Evolutionary conservation across 1,140 invertebrate genomes (phyloP).

Genomic region (Rhagoletis pomonella): DNA sequence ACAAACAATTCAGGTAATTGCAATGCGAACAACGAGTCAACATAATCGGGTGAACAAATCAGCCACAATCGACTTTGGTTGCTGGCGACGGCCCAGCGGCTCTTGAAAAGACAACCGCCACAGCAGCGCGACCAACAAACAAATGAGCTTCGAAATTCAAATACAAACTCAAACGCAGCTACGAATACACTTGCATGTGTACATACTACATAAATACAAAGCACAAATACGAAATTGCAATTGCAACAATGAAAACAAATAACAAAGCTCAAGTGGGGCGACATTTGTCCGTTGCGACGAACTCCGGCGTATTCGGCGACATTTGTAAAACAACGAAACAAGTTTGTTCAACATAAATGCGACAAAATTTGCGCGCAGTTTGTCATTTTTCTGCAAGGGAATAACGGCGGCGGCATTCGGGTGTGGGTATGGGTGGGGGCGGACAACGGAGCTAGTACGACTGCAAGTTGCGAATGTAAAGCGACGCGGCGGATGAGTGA

Average conservation of each 20-base stretch:
- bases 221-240: background rate
- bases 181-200: background rate
- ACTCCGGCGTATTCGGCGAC: conserved; percentile 41
- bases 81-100: too few relatives aligned
- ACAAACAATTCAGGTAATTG: background rate
- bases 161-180: background rate
- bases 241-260: conserved; percentile 27
- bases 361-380: conserved; percentile 53
- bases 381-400: conserved; percentile 47
- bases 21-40: background rate
- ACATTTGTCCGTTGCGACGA: conserved; percentile 14
- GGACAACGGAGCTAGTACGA: background rate
- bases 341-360: conserved; percentile 54
- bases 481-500: background rate
- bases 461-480: background rate
- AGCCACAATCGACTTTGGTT: background rate
- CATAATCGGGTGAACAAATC: conserved; percentile 21
- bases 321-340: conserved; percentile 54
- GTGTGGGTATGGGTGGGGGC: background rate
- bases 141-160: background rate
- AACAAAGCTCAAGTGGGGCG: background rate
- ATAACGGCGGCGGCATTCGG: too few relatives aligned
- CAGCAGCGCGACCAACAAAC: background rate
- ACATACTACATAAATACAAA: background rate
- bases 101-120: too few relatives aligned